These are phyloP conservation scores for Lordiphosa mommai DNA, from an alignment of 1,140 invertebrate species.

Conservation along the genomic window DNA sequence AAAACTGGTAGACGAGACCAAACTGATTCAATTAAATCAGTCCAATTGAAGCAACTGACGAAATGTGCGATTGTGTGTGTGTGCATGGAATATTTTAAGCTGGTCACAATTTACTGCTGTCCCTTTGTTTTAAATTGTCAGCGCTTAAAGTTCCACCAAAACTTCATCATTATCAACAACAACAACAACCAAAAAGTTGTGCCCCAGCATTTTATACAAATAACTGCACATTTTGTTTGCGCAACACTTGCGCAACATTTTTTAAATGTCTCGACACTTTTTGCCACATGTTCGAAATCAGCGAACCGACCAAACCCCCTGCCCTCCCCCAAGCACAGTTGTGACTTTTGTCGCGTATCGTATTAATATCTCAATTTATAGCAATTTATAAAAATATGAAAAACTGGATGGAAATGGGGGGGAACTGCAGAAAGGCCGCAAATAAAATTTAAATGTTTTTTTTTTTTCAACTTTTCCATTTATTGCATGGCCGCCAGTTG, in stretches of 20 bases:
- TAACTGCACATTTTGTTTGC: constrained; percentile 72
- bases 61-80: constrained; percentile 48
- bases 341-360: constrained; percentile 71
- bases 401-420: constrained; percentile 34
- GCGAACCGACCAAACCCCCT: constrained; percentile 34
- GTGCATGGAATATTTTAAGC: constrained; percentile 70
- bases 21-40: constrained; percentile 77
- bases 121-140: constrained; percentile 51
- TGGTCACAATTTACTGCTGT: constrained; percentile 24
- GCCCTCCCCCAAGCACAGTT: constrained; percentile 7
- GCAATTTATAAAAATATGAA: constrained; percentile 78
- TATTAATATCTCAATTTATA: constrained; percentile 77
- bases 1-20: constrained; percentile 38
- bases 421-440: constrained; percentile 25
- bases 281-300: constrained; percentile 64
- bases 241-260: constrained; percentile 68
- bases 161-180: constrained; percentile 53
- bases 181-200: constrained; percentile 47
- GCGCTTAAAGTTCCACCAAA: constrained; percentile 45
- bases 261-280: constrained; percentile 69
- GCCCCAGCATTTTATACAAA: constrained; percentile 60
- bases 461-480: constrained; percentile 18
- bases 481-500: constrained; percentile 24
- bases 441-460: constrained; percentile 63
- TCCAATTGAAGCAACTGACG: constrained; percentile 71